Conservation (phyloP, 2,888 invertebrate species). For the Tanytarsus gracilentus region DNA sequence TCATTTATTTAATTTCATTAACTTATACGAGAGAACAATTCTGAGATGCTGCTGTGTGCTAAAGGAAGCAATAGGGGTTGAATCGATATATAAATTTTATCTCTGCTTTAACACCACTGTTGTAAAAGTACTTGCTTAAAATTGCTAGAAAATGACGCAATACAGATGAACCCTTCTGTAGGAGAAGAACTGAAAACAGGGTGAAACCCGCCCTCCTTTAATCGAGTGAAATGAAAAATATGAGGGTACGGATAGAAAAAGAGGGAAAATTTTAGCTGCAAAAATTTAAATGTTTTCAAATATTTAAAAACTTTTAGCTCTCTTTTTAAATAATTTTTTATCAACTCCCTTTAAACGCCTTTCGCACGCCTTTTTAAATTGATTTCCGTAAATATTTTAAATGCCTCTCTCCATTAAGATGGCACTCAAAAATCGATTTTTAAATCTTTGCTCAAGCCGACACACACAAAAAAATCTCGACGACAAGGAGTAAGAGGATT, state of each 20-base stretch:
- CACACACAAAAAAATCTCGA: too few species aligned
- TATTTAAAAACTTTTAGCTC: too few species aligned
- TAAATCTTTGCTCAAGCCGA: not conserved
- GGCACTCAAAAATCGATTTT: not conserved
- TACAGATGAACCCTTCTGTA: not conserved
- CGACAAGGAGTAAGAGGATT: too few species aligned
- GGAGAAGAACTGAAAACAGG: not conserved
- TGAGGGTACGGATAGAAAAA: too few species aligned
- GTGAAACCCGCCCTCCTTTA: not conserved
- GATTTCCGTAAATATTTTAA: not conserved
- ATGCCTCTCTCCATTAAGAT: not conserved
- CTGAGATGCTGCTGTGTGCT: not conserved
- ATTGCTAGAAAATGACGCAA: not conserved
- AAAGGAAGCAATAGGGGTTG: not conserved
- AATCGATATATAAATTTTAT: not conserved
- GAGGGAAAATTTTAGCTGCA: too few species aligned
- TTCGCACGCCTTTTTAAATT: not conserved
- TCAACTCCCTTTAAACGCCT: not conserved
- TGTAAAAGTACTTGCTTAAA: not conserved
- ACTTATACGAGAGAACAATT: not conserved
- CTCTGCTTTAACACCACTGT: not conserved
- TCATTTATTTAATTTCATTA: slow-evolving; percentile 27
- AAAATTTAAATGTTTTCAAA: too few species aligned
- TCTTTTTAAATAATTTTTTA: not conserved
- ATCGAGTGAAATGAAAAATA: too few species aligned